Evolutionary conservation across 2,797 vertebrate genomes (phyloP), one percentile per base, ranked within the genome.

Genomic region (Protosalanx chinensis): DNA sequence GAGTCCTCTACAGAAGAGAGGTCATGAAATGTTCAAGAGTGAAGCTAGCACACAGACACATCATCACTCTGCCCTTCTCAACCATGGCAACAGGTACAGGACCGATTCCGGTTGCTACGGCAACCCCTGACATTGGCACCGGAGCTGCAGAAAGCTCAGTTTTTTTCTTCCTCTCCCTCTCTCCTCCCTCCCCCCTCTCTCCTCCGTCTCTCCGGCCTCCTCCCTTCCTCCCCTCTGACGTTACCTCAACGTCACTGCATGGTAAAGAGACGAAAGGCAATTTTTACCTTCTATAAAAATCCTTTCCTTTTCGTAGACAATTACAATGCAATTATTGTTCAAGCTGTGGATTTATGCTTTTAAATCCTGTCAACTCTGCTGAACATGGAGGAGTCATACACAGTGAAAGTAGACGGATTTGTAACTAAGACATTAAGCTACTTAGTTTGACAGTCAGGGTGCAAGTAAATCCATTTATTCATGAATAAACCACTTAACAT

Each of bases 1-100:
- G 41, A 46, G 41, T 67, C 64, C 46, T 68, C 60, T 18, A 15
- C 29, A 29, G 62, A 69, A 68, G 7, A 32, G 13, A 20, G 68
- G 53, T 23, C 56, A 41, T 13, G 10, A 32, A 32, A 32, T 53
- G 13, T 30, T 60, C 13, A 46, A 59, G 5, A 5, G 15, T 6
- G 73, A 72, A 1, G 18, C 71, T 88, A 75, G 83, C 76, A 79
- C 85, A 82, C 75, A 71, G 46, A 41, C 37, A 12, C 84, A 83
- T 91, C 88, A 91, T 84, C 81, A 69, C 73, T 85, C 82, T 15
- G 67, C 85, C 86, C 80, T 78, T 71, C 80, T 84, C 85, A 88
- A 79, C 89, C 91, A 92, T 90, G 83, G 91, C 90, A 93, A 93
- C 90, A 90, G 87, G 88, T 92, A 84, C 29, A 77, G 74, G 77